These are phyloP conservation scores for Scomber scombrus DNA, from an alignment of 2,113 vertebrate species.

Conservation along the genomic window DNA sequence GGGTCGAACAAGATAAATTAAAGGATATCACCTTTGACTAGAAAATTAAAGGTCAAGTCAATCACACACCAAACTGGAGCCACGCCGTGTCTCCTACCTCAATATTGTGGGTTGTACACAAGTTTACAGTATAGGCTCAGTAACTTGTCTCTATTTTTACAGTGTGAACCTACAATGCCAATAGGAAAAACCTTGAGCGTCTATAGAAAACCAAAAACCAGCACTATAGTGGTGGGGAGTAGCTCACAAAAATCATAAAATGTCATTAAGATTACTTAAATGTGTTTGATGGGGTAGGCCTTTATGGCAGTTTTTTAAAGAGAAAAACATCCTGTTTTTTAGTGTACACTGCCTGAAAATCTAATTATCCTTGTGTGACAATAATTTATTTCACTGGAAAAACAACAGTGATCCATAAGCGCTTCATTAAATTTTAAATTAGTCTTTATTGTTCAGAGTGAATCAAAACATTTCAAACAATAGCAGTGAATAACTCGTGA, in stretches of 20 bases:
- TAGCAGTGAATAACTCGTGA: slow-evolving; percentile 14
- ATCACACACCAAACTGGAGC: too few relatives aligned
- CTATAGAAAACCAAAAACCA: too few relatives aligned
- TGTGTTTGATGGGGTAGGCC: too few relatives aligned
- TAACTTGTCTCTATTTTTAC: background rate
- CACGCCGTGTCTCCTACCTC: too few relatives aligned
- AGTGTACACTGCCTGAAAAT: background rate
- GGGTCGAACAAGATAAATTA: too few relatives aligned
- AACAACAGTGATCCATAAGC: background rate
- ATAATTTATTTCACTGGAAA: background rate
- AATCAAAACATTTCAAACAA: slow-evolving; percentile 48
- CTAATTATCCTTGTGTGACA: background rate
- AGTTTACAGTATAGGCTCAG: background rate
- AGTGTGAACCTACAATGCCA: too few relatives aligned
- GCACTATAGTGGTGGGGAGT: background rate
- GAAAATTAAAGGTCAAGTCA: too few relatives aligned
- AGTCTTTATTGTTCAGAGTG: slow-evolving; percentile 53
- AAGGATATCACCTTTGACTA: too few relatives aligned
- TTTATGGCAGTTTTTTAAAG: too few relatives aligned
- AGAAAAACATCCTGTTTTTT: background rate
- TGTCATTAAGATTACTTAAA: too few relatives aligned
- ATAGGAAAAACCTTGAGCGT: background rate
- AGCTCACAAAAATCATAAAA: background rate
- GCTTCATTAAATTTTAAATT: slow-evolving; percentile 15
- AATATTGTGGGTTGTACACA: too few relatives aligned